These are phyloP conservation scores for Siniperca knerii DNA, from an alignment of 2,113 vertebrate genomes.

Conservation along the genomic window DNA sequence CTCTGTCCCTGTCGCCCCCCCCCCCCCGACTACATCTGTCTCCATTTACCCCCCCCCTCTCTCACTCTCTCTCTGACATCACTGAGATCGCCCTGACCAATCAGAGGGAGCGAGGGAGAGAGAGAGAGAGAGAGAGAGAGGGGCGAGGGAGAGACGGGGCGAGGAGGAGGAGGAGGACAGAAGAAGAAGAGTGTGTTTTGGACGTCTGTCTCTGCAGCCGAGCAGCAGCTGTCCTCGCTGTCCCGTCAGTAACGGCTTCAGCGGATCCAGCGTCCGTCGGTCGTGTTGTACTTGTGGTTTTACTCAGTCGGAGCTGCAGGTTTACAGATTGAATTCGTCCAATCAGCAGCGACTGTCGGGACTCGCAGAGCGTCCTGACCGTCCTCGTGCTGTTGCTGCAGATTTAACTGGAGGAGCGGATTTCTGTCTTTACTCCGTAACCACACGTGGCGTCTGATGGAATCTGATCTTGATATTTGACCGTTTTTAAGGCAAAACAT, in stretches of 20 bases:
- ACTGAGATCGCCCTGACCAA: slow-evolving; percentile 20
- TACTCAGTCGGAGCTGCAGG: not conserved
- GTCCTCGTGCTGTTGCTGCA: too few relatives aligned
- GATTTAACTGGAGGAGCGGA: too few relatives aligned
- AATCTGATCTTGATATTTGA: not conserved
- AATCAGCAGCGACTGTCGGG: not conserved
- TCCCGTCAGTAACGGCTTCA: too few relatives aligned
- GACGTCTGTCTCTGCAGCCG: too few relatives aligned
- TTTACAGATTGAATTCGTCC: not conserved
- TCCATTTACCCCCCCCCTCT: not conserved
- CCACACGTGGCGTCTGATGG: not conserved
- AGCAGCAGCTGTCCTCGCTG: too few relatives aligned
- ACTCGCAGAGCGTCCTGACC: not conserved
- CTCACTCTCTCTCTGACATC: slow-evolving; percentile 48
- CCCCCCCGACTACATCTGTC: slow-evolving; percentile 17
- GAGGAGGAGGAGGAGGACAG: too few relatives aligned
- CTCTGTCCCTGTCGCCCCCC: slow-evolving; percentile 10
- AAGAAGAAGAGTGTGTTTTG: too few relatives aligned
- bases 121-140: too few relatives aligned
- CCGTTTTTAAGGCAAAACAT: not conserved
- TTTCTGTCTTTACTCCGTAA: not conserved
- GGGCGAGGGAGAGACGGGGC: too few relatives aligned
- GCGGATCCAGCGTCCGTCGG: too few relatives aligned
- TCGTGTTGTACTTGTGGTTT: not conserved
- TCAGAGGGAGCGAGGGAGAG: not conserved